These are phyloP conservation scores for Aphelenchoides bicaudatus DNA, from an alignment of 2,888 invertebrate species.

Conservation along the genomic window DNA sequence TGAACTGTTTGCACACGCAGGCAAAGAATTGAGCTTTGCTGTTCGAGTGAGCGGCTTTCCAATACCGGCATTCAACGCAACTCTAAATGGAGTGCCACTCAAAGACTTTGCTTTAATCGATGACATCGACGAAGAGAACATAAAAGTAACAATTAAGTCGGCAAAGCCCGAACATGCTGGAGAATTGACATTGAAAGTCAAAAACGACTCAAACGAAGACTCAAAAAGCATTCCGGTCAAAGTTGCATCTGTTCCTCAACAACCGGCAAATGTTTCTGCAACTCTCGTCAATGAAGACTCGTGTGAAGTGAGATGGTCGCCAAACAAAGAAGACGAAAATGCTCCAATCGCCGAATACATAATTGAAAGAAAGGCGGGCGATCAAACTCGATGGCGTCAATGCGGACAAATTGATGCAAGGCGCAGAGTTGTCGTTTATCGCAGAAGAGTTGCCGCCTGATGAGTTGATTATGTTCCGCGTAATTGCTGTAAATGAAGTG, in stretches of 20 bases:
- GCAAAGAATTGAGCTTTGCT: slow-evolving; percentile 48
- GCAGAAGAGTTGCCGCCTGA: slow-evolving; percentile 22
- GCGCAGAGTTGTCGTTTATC: slow-evolving; percentile 1
- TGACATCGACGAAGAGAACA: slow-evolving; percentile 34
- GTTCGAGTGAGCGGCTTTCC: slow-evolving; percentile 46
- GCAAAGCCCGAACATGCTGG: slow-evolving; percentile 26
- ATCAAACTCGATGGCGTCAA: slow-evolving; percentile 36
- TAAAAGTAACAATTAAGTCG: slow-evolving; percentile 19
- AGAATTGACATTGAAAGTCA: slow-evolving; percentile 22
- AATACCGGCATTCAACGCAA: slow-evolving; percentile 44
- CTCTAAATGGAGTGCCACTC: slow-evolving; percentile 62
- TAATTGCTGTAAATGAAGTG: slow-evolving; percentile 47
- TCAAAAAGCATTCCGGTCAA: slow-evolving; percentile 32
- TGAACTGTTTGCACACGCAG: slow-evolving; percentile 40
- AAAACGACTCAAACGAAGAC: slow-evolving; percentile 32
- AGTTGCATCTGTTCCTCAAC: slow-evolving; percentile 47
- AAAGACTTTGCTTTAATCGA: slow-evolving; percentile 63
- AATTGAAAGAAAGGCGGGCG: slow-evolving; percentile 42
- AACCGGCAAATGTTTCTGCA: slow-evolving; percentile 41
- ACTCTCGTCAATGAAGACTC: slow-evolving; percentile 22
- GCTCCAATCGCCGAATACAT: slow-evolving; percentile 40
- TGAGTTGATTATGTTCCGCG: slow-evolving; percentile 45
- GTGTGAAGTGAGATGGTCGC: slow-evolving; percentile 33
- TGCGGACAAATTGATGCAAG: slow-evolving; percentile 29
- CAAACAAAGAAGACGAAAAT: slow-evolving; percentile 22